These are phyloP conservation scores for Craniophora ligustri DNA, from an alignment of 2,888 invertebrate genomes.

Conservation along the genomic window DNA sequence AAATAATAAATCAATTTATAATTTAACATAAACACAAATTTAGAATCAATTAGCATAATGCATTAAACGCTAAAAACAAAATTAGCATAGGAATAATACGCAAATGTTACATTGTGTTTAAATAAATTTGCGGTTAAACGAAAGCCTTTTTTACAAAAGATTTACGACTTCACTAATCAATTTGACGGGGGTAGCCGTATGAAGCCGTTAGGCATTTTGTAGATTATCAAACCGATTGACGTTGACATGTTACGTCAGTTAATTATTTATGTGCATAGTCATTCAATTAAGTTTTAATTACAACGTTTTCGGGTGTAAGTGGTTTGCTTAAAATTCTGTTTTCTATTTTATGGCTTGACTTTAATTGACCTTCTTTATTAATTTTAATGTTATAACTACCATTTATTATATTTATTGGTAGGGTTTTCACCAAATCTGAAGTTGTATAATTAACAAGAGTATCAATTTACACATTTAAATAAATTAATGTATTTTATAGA, in stretches of 20 bases:
- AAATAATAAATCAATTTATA: conserved; percentile 18
- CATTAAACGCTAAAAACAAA: conserved; percentile 2
- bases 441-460: not conserved
- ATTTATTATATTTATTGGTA: conserved; percentile 1
- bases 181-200: conserved; percentile 9
- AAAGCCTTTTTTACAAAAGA: not conserved
- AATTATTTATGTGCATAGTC: conserved; percentile 31
- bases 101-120: conserved; percentile 3
- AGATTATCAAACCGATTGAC: conserved; percentile 11
- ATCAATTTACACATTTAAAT: conserved; percentile 1
- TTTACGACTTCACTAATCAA: conserved; percentile 11
- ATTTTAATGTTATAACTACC: conserved; percentile 20
- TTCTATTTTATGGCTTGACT: conserved; percentile 23
- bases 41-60: conserved; percentile 24
- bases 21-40: conserved; percentile 19
- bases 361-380: conserved; percentile 21
- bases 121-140: conserved; percentile 3
- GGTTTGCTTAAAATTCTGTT: conserved; percentile 14
- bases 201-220: conserved; percentile 6
- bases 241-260: conserved; percentile 31
- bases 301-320: conserved; percentile 27
- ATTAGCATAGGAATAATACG: conserved; percentile 32
- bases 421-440: not conserved
- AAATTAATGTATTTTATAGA: not conserved
- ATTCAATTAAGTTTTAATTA: conserved; percentile 34